Evolutionary conservation across 37 sponge, comb jelly and placozoan genomes (phyloP).

Genomic region (Theonella swinhoei): DNA sequence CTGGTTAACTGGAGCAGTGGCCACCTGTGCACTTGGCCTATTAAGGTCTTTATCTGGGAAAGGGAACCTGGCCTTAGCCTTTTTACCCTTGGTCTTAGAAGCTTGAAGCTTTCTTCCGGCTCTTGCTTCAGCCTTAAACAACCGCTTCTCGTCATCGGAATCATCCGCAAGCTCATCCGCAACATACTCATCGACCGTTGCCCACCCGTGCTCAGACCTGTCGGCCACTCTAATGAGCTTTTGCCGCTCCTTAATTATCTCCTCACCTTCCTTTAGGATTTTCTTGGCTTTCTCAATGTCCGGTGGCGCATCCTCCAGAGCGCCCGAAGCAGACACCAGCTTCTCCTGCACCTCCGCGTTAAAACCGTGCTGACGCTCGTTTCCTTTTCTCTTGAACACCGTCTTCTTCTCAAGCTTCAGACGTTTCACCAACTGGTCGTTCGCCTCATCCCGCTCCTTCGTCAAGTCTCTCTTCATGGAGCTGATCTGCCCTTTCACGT

Average conservation of each 20-base stretch:
- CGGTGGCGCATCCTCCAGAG: not conserved
- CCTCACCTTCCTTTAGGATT: not conserved
- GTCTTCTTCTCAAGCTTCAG: not conserved
- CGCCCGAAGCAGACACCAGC: not conserved
- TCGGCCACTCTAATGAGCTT: not conserved
- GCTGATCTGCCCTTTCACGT: too few species aligned
- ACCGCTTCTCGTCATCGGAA: not conserved
- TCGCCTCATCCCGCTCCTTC: not conserved
- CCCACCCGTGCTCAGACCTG: constrained; percentile 11
- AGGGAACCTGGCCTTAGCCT: too few species aligned
- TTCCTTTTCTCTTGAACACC: not conserved
- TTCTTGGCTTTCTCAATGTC: not conserved
- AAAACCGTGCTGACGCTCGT: not conserved
- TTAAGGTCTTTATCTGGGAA: too few species aligned
- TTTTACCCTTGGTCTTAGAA: too few species aligned
- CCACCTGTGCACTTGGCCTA: too few species aligned
- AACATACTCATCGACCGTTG: not conserved
- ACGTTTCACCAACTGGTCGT: not conserved
- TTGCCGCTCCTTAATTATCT: not conserved
- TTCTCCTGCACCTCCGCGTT: not conserved
- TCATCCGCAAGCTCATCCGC: constrained; percentile 4
- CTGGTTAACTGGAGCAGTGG: too few species aligned
- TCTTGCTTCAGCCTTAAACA: too few species aligned
- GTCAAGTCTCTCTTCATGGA: not conserved
- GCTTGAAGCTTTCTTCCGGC: too few species aligned